These are phyloP conservation scores for Andrena praecox DNA, from an alignment of 2,888 invertebrate genomes.

Conservation along the genomic window DNA sequence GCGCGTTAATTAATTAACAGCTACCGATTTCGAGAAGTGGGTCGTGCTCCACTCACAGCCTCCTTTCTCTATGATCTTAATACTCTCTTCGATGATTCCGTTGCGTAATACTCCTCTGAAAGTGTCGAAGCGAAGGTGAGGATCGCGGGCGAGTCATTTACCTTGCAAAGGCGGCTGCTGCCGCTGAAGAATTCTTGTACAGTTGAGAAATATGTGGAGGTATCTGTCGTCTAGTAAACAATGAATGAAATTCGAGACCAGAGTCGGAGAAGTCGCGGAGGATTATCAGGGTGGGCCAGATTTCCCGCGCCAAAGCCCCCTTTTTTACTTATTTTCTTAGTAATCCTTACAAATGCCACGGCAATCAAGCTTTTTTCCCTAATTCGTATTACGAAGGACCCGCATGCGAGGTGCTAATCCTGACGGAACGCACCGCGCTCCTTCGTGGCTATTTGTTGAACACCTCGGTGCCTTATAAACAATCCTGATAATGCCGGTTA, in stretches of 20 bases:
- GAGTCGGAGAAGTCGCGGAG: slow-evolving; percentile 52
- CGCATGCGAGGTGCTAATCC: slow-evolving; percentile 78
- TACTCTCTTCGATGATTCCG: neutral
- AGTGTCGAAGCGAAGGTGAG: too few relatives aligned
- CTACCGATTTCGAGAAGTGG: slow-evolving; percentile 18
- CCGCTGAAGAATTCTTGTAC: neutral
- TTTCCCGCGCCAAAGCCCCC: slow-evolving; percentile 55
- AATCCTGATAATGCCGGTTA: slow-evolving; percentile 35
- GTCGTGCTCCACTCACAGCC: neutral
- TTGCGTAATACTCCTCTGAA: too few relatives aligned
- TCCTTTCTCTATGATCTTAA: neutral
- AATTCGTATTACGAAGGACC: slow-evolving; percentile 75
- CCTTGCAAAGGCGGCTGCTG: too few relatives aligned
- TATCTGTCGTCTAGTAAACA: neutral
- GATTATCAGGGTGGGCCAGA: slow-evolving; percentile 66
- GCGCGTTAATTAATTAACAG: slow-evolving; percentile 63
- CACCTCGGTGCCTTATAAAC: slow-evolving; percentile 61
- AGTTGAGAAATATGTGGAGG: neutral
- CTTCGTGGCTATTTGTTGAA: slow-evolving; percentile 59
- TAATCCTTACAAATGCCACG: slow-evolving; percentile 80
- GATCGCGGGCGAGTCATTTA: too few relatives aligned
- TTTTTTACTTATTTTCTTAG: slow-evolving; percentile 70
- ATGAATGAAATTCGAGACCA: slow-evolving; percentile 19
- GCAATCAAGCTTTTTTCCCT: slow-evolving; percentile 74
- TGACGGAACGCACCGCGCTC: slow-evolving; percentile 75